Conservation (phyloP, 2,797 vertebrate species). For the Platyrinchus mystaceus region DNA sequence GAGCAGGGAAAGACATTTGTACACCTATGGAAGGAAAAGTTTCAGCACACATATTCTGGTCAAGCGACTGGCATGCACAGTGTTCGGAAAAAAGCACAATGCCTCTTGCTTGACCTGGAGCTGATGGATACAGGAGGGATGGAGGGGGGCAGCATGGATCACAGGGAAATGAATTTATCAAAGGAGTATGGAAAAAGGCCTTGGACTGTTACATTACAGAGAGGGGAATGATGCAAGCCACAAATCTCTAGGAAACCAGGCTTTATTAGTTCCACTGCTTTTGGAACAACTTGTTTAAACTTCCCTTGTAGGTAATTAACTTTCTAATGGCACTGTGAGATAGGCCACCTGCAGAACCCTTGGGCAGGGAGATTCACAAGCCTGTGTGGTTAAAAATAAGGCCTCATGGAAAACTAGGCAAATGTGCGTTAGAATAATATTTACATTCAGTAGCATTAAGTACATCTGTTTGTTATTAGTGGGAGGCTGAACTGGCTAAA, state of each 20-base stretch:
- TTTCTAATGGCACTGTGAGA: conserved; percentile 67
- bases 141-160: neutral
- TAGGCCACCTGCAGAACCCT: conserved; percentile 66
- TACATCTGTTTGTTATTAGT: conserved; percentile 72
- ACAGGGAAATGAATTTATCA: conserved; percentile 12
- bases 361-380: conserved; percentile 57
- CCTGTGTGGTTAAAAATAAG: conserved; percentile 48
- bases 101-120: conserved; percentile 29
- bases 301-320: conserved; percentile 66
- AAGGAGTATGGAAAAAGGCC: neutral
- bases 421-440: conserved; percentile 70
- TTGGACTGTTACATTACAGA: neutral
- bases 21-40: neutral
- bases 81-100: neutral
- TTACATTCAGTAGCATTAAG: conserved; percentile 73
- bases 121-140: neutral
- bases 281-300: conserved; percentile 69
- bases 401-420: conserved; percentile 62
- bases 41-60: neutral
- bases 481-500: conserved; percentile 58
- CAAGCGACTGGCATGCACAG: neutral
- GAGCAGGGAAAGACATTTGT: neutral
- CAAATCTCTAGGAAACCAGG: conserved; percentile 52
- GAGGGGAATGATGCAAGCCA: conserved; percentile 25
- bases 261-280: conserved; percentile 64